Conservation (phyloP, 2,113 vertebrate genomes). For the Artemisiospiza belli region DNA sequence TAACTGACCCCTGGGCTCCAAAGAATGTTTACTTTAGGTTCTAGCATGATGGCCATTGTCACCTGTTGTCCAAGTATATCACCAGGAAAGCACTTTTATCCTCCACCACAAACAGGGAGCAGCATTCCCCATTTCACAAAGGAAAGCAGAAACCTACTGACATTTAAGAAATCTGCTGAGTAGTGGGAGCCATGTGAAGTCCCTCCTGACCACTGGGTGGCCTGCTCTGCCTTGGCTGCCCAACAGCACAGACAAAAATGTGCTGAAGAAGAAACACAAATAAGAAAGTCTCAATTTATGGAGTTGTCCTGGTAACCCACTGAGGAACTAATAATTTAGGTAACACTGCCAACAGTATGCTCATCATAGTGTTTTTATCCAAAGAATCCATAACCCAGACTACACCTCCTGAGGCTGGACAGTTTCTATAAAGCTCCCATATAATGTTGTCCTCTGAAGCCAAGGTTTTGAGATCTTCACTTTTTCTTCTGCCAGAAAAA, state of each 20-base stretch:
- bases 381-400: background rate
- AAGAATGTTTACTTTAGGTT: background rate
- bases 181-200: background rate
- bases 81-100: background rate
- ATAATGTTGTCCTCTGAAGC: background rate
- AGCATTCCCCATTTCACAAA: background rate
- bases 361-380: background rate
- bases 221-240: background rate
- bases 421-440: background rate
- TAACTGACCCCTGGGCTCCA: background rate
- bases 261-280: background rate
- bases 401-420: background rate
- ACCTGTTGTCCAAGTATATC: background rate
- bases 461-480: background rate
- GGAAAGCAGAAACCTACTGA: background rate
- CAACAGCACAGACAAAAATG: background rate
- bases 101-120: background rate
- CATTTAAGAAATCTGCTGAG: background rate
- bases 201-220: background rate
- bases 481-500: background rate
- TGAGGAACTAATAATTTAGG: background rate
- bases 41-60: background rate
- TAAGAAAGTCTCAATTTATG: background rate
- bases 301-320: background rate
- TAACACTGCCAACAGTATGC: background rate